phyloP scores from a whole-genome alignment of 2,797 vertebrate species.

The Botia almorhae region DNA sequence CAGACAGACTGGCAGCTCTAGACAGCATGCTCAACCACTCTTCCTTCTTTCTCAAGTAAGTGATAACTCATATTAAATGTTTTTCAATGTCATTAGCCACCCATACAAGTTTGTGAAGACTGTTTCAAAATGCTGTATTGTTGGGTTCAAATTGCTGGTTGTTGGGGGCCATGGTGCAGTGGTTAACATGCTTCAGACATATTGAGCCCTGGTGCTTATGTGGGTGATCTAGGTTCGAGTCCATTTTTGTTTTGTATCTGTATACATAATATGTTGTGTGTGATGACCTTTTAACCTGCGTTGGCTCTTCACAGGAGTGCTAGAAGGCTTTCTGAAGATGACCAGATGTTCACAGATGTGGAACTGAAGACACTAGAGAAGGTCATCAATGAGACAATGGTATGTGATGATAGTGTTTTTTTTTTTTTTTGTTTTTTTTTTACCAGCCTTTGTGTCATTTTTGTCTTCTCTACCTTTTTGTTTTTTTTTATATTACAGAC shows the following conservation, averaged over 20 bases:
- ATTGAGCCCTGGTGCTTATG: background rate
- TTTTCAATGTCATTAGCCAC: background rate
- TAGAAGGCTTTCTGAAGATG: conserved; percentile 87
- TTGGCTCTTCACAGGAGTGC: conserved; percentile 79
- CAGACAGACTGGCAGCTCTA: conserved; percentile 87
- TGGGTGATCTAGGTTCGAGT: too few relatives aligned
- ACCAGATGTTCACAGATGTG: conserved; percentile 96
- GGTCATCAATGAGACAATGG: conserved; percentile 92
- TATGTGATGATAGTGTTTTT: too few relatives aligned
- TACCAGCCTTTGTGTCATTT: background rate
- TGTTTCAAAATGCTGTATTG: background rate
- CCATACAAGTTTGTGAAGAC: background rate
- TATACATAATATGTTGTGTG: background rate
- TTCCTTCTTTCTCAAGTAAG: conserved; percentile 90
- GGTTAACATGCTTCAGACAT: background rate
- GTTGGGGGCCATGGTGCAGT: too few relatives aligned
- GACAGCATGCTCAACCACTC: conserved; percentile 94
- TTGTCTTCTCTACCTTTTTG: background rate
- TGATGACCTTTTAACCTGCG: background rate
- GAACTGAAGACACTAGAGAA: conserved; percentile 90
- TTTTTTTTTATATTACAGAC: conserved; percentile 69
- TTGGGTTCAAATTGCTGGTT: background rate
- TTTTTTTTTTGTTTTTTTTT: too few relatives aligned
- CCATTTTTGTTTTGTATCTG: too few relatives aligned
- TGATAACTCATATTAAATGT: background rate